Evolutionary conservation across 2,797 vertebrate species (phyloP).

Genomic region (Sebastes oblongus): DNA sequence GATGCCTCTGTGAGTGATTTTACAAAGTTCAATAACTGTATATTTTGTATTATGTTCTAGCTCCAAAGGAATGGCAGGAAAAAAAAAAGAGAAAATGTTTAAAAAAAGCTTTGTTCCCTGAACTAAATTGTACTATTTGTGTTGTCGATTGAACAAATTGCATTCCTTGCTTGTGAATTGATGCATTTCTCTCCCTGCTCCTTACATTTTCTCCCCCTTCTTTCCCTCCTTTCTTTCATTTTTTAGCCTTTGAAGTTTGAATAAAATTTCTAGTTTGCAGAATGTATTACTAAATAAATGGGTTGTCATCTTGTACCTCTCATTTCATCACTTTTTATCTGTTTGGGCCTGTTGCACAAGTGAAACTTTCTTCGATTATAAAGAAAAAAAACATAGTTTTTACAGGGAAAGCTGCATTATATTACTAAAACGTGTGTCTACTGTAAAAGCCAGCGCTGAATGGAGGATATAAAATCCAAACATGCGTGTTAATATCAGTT

Average conservation of each 20-base stretch:
- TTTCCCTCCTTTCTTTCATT: constrained; percentile 74
- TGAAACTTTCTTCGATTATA: constrained; percentile 13
- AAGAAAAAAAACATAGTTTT: neutral
- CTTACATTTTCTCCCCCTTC: constrained; percentile 61
- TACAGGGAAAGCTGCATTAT: neutral
- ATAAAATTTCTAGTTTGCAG: constrained; percentile 89
- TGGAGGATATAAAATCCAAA: neutral
- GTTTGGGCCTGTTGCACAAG: constrained; percentile 32
- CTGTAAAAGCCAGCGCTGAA: constrained; percentile 1
- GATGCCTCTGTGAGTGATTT: constrained; percentile 88
- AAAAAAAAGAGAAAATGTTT: constrained; percentile 74
- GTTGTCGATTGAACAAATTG: constrained; percentile 87
- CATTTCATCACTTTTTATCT: constrained; percentile 74
- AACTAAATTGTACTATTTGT: constrained; percentile 87
- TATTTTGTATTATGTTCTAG: constrained; percentile 92
- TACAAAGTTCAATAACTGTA: constrained; percentile 89
- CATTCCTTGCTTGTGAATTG: constrained; percentile 86
- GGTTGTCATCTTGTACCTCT: constrained; percentile 86
- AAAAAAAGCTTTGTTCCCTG: constrained; percentile 87
- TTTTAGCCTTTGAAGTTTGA: constrained; percentile 83
- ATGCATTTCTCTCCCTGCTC: constrained; percentile 76
- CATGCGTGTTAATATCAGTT: neutral
- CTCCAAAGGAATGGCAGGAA: constrained; percentile 85
- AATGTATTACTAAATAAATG: constrained; percentile 93
- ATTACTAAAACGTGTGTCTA: neutral